Base-by-base conservation (phyloP, 2,113 vertebrate genomes). In the Cryptoleucopteryx plumbea region DNA sequence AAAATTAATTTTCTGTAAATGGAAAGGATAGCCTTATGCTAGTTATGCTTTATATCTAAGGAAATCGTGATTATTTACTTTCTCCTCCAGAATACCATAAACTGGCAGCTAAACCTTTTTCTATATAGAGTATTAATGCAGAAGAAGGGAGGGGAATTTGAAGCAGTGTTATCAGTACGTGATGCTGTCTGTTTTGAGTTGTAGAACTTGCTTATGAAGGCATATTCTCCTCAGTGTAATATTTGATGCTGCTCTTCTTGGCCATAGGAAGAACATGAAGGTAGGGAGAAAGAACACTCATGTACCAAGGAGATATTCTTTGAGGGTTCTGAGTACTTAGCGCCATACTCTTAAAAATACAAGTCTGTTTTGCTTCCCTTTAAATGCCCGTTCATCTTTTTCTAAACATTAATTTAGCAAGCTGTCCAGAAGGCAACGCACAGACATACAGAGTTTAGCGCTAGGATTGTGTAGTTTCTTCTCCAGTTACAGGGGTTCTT, bases 51-150 rank as follows among this genome's bases (percentile, higher is more conserved):
- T 81, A 43, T 55, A 52, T 72, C 36, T 38, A 20, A 61, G n/a
- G 53, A 82, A 32, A 19, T 68, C 29, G 36, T 16, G 6, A 32
- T 88, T 56, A 17, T 45, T 47, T 72, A 0, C 52, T 70, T 66
- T 36, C 4, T 88, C 14, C 43, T 90, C 10, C 31, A 68, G 31
- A 82, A 32, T 55, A 74, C 42, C 5, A 27, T 18, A 27, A 75
- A 68, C 32, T 29, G 11, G 36, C 56, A 77, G 47, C 31, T 63
- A 23, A 72, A 63, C 6, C 12, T 79, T 80, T 65, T 65, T 36
- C 16, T 56, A 0, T 20, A 2, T 10, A 11, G 27, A 0, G 0
- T 36, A 31, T 58, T 53, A 63, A 75, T 38, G 25, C 52, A 55
- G 22, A 18, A 62, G 42, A 31, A 66, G 13, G 29, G 58, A 90